Conservation (phyloP, 2,797 vertebrate genomes). For the Mus spretus region DNA sequence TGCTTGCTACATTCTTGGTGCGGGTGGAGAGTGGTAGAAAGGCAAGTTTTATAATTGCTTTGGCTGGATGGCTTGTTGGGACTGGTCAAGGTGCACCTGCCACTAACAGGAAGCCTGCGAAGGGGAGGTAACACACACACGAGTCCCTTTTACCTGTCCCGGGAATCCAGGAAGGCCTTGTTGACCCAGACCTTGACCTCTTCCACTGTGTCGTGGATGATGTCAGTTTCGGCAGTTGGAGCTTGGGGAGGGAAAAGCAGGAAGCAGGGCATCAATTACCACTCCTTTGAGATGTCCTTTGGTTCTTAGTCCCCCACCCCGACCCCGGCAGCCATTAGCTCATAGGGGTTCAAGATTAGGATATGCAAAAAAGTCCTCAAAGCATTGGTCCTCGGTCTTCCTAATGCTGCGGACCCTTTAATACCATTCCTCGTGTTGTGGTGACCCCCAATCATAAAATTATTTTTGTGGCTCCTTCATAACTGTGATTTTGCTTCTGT, state of each 20-base stretch:
- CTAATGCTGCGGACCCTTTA: not conserved
- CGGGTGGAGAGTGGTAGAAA: not conserved
- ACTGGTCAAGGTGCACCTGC: not conserved
- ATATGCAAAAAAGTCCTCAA: not conserved
- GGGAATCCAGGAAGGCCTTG: constrained; percentile 82
- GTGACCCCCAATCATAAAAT: too few relatives aligned
- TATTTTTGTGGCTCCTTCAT: not conserved
- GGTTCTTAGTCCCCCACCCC: not conserved
- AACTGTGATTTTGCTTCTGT: not conserved
- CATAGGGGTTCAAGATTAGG: not conserved
- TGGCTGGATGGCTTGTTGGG: not conserved
- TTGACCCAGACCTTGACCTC: constrained; percentile 74
- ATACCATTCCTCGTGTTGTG: not conserved
- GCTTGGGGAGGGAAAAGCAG: constrained; percentile 43
- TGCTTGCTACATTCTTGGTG: not conserved
- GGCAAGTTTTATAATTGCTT: not conserved
- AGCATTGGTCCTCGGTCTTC: too few relatives aligned
- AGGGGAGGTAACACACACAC: not conserved
- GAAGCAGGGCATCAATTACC: not conserved
- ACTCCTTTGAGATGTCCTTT: not conserved
- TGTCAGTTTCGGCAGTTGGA: not conserved
- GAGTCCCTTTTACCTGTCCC: constrained; percentile 64
- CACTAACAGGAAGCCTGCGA: not conserved
- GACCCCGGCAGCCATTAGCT: not conserved
- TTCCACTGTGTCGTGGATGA: constrained; percentile 64